Base-by-base conservation (phyloP, 2,888 invertebrate species). In the Pachymerium ferrugineum region DNA sequence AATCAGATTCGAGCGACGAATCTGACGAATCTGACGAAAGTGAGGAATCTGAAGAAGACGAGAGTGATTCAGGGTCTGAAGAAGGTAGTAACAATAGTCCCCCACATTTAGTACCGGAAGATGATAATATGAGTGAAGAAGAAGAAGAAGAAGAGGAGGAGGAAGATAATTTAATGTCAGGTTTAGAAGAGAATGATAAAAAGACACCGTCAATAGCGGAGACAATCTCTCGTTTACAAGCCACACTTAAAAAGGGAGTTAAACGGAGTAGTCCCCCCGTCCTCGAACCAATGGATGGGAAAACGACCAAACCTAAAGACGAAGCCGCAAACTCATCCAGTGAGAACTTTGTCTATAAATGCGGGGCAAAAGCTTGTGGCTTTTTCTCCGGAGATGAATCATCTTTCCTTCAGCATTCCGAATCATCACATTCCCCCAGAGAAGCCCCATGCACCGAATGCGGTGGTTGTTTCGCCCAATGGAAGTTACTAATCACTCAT, bases 401-500 rank as follows among this genome's bases (percentile, higher is more conserved):
- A 5, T 0, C 6, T 14, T 73, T 73, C 19, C 16, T 73, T 1
- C 25, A 30, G 16, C 73, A 73, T 22, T 8, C 31, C 2, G 68
- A 73, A n/a, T 62, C 67, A 4, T 38, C 19, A 6, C 73, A 73
- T 25, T 2, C 29, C 8, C 73, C 73, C 4, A 1, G 73, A 22
- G 73, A 73, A n/a, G 73, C 67, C 16, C 73, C 73, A 10, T 73
- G 73, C 35, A 68, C 67, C n/a, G 73, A 73, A 35, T 73, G 73
- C 33, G 73, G 73, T 14, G 68, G 73, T 8, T 33, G 67, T n/a
- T 73, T 73, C 31, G 73, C 73, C 1, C 67, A 68, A n/a, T 73
- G 73, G 73, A 33, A 31, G 14, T 67, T 73, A n/a, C 68, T 73
- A 6, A 12, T 73, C 3, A 67, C 62, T 0, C 73, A 73, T 19